Conservation (phyloP, 2,888 invertebrate genomes). For the Selenia dentaria region DNA sequence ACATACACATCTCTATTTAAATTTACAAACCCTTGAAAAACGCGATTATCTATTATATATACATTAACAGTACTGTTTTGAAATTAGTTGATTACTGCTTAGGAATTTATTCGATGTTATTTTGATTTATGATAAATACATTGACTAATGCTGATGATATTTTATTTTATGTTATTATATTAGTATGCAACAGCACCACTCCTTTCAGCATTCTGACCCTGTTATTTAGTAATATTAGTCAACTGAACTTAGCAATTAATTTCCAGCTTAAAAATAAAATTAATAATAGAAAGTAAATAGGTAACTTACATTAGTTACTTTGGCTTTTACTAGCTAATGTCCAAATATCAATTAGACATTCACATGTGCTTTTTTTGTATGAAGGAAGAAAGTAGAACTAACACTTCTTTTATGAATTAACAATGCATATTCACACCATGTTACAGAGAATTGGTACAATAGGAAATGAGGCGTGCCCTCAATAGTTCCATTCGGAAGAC, state of each 20-base stretch:
- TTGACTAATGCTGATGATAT: too few relatives aligned
- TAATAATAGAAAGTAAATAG: slow-evolving; percentile 11
- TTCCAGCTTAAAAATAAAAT: too few relatives aligned
- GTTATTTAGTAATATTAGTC: slow-evolving; percentile 8
- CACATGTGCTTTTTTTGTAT: slow-evolving; percentile 60
- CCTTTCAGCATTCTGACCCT: neutral
- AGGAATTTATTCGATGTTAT: too few relatives aligned
- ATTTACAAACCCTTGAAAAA: too few relatives aligned
- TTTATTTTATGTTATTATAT: neutral
- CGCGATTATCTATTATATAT: too few relatives aligned
- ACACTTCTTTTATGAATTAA: slow-evolving; percentile 72
- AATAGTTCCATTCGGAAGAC: slow-evolving; percentile 76
- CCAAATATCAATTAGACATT: slow-evolving; percentile 42
- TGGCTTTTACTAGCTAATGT: slow-evolving; percentile 27
- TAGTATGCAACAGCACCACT: slow-evolving; percentile 9
- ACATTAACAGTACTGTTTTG: too few relatives aligned
- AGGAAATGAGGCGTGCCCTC: slow-evolving; percentile 76
- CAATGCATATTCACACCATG: slow-evolving; percentile 78
- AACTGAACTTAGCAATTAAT: slow-evolving; percentile 1
- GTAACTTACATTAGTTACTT: slow-evolving; percentile 33
- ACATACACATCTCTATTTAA: too few relatives aligned
- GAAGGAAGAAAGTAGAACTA: slow-evolving; percentile 79
- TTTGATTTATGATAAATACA: too few relatives aligned
- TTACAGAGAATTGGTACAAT: slow-evolving; percentile 71
- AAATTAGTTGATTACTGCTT: too few relatives aligned